Evolutionary conservation across 2,888 invertebrate species (phyloP).

Genomic region (Acanthopleura granulata): DNA sequence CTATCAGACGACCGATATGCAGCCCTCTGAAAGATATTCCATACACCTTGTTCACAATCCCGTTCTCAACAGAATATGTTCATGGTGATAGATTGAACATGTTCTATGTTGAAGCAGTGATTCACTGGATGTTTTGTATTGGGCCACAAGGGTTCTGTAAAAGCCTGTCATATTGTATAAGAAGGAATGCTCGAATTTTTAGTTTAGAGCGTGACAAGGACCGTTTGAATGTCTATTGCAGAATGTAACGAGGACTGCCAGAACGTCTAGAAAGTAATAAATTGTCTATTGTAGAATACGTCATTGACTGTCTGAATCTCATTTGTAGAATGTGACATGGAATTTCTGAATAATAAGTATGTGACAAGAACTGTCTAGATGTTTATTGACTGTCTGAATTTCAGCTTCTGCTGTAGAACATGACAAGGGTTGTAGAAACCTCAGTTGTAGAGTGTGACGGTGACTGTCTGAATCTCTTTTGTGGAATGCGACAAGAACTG

Average conservation of each 20-base stretch:
- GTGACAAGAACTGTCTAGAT: neutral
- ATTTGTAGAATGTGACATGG: neutral
- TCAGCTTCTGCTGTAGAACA: neutral
- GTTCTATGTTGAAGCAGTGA: too few species aligned
- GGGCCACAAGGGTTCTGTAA: too few species aligned
- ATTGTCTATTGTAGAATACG: neutral
- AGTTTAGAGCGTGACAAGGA: too few species aligned
- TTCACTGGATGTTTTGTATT: too few species aligned
- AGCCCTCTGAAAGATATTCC: too few species aligned
- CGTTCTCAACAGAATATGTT: too few species aligned
- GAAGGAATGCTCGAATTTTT: too few species aligned
- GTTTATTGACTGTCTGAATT: neutral
- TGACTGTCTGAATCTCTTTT: neutral
- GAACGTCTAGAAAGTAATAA: neutral
- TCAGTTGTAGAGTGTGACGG: neutral
- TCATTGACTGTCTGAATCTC: neutral
- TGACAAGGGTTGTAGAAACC: neutral
- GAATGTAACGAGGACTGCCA: neutral
- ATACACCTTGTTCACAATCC: too few species aligned
- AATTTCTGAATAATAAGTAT: neutral
- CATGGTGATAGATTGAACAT: too few species aligned
- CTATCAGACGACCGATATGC: too few species aligned
- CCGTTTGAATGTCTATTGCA: neutral
- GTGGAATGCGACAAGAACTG: neutral
- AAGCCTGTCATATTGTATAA: too few species aligned